Evolutionary conservation across 2,113 vertebrate genomes (phyloP).

Genomic region (Chaetops frenatus): DNA sequence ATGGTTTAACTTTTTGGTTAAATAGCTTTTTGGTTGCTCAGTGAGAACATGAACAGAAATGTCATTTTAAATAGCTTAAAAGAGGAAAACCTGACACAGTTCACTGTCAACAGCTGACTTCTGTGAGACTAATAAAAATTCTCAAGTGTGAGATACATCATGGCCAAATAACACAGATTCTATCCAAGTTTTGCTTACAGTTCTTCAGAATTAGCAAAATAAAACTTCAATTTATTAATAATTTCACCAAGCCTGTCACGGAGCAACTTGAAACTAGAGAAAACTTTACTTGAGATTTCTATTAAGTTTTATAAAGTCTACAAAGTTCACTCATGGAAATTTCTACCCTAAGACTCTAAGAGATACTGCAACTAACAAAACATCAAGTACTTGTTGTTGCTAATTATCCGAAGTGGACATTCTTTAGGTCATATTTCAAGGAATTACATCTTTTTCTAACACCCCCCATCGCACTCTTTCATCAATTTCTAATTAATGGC

Average conservation of each 20-base stretch:
- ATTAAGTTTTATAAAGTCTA: background rate
- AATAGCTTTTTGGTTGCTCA: background rate
- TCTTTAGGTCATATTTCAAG: background rate
- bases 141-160: background rate
- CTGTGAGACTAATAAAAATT: background rate
- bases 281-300: background rate
- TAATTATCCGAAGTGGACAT: background rate
- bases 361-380: background rate
- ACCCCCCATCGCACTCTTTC: accelerated
- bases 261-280: background rate
- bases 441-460: background rate
- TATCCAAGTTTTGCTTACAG: background rate
- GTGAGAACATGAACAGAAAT: background rate
- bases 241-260: background rate
- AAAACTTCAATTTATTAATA: background rate
- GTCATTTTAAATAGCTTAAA: background rate
- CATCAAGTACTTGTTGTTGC: background rate
- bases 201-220: background rate
- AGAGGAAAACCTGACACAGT: background rate
- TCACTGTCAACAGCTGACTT: background rate
- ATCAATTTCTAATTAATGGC: background rate
- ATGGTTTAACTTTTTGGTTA: background rate
- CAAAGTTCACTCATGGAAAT: background rate
- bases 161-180: background rate
- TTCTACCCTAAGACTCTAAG: background rate